Evolutionary conservation across 2,888 invertebrate species (phyloP).

Genomic region (Arenicola marina): DNA sequence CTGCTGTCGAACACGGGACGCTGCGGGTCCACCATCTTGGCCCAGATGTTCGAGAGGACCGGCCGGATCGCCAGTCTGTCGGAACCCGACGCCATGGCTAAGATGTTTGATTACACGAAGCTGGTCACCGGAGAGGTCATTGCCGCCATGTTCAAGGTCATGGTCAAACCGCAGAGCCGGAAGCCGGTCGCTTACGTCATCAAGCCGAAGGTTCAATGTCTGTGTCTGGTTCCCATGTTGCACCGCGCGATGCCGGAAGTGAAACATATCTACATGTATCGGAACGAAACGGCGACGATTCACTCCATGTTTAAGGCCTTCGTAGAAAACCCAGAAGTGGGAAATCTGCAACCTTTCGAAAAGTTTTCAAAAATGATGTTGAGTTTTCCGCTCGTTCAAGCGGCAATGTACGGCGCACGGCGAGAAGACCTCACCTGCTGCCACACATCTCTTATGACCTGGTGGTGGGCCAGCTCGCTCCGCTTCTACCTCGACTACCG

Average conservation of each 20-base stretch:
- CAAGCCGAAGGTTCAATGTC: not conserved
- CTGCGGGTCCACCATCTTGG: not conserved
- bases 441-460: not conserved
- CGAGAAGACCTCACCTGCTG: not conserved
- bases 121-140: not conserved
- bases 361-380: too few species aligned
- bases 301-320: too few species aligned
- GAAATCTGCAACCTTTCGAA: too few species aligned
- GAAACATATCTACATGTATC: not conserved
- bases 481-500: not conserved
- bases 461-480: not conserved
- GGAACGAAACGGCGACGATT: too few species aligned
- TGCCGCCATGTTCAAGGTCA: not conserved
- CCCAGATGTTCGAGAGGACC: slow-evolving; percentile 1
- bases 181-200: not conserved
- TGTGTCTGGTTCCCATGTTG: not conserved
- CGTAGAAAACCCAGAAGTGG: too few species aligned
- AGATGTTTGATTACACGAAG: not conserved
- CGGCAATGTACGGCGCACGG: too few species aligned
- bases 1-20: not conserved
- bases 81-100: not conserved
- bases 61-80: not conserved
- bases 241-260: not conserved
- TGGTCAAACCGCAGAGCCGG: not conserved
- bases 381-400: too few species aligned